phyloP scores from a whole-genome alignment of 2,113 vertebrate genomes.

The Nyctereutes procyonoides region DNA sequence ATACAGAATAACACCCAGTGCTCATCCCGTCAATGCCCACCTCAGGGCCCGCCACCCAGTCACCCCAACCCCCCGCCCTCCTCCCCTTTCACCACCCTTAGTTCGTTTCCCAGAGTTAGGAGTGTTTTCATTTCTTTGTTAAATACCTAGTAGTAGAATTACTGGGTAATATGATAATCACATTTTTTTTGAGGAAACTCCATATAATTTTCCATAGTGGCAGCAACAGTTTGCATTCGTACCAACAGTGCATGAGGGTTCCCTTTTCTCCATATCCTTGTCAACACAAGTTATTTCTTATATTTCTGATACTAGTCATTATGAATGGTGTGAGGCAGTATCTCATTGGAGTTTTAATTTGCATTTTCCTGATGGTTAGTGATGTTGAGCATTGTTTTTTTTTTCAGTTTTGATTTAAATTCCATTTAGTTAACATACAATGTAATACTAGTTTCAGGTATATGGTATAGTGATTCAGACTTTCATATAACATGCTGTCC shows the following conservation, averaged over 20 bases:
- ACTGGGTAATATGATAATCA: neutral
- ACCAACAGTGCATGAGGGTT: neutral
- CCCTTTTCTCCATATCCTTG: neutral
- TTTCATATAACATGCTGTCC: neutral
- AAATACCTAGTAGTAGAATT: neutral
- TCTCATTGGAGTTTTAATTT: neutral
- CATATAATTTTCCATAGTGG: neutral
- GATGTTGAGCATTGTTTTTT: neutral
- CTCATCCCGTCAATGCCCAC: too few relatives aligned
- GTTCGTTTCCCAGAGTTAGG: too few relatives aligned
- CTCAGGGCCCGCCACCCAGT: too few relatives aligned
- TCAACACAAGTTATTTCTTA: neutral
- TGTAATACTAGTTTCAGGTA: neutral
- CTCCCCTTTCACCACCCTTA: too few relatives aligned
- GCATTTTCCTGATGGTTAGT: neutral
- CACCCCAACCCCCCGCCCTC: too few relatives aligned
- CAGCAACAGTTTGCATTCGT: neutral
- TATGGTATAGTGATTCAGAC: neutral
- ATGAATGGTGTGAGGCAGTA: neutral
- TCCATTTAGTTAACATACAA: neutral
- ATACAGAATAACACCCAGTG: too few relatives aligned
- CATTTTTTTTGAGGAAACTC: neutral
- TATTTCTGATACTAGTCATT: neutral
- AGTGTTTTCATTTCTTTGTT: neutral
- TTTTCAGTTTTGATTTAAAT: neutral